phyloP scores from a whole-genome alignment of 2,797 vertebrate species.

The Gymnocypris eckloni region DNA sequence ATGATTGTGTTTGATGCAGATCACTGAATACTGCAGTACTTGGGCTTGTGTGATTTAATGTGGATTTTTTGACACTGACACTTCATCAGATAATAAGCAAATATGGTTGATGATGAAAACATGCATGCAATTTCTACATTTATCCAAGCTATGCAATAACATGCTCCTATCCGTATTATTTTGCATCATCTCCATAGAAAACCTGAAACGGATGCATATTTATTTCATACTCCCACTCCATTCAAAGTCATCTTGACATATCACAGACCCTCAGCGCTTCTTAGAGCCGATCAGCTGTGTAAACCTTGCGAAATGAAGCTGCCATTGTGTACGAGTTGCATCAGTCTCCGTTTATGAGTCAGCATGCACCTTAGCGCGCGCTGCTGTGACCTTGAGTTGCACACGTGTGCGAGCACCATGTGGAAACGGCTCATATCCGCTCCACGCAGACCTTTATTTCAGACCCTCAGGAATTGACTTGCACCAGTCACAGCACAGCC shows the following conservation, averaged over 20 bases:
- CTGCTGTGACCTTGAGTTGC: conserved; percentile 65
- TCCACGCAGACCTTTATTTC: conserved; percentile 32
- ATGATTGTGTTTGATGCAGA: not conserved
- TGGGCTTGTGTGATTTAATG: not conserved
- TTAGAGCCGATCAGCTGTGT: conserved; percentile 15
- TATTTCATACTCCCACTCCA: not conserved
- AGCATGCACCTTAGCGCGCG: conserved; percentile 79
- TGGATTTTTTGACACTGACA: not conserved
- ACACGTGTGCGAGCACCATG: conserved; percentile 34
- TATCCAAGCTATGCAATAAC: not conserved
- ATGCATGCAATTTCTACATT: not conserved
- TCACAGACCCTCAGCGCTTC: not conserved
- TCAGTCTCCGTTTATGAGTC: conserved; percentile 82
- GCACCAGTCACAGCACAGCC: not conserved
- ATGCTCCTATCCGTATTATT: not conserved
- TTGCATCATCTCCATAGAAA: not conserved
- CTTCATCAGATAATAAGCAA: not conserved
- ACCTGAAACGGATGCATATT: not conserved
- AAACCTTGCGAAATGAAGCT: not conserved
- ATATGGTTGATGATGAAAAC: not conserved
- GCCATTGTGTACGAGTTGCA: conserved; percentile 71
- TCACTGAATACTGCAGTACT: not conserved
- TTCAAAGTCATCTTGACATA: conserved; percentile 7
- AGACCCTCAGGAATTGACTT: conserved; percentile 19
- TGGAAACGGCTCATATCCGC: conserved; percentile 51